Percentiles rank a stretch among this genome's conserved stretches.
Evolutionary conservation across 1,140 invertebrate genomes (phyloP).

Genomic region (Trichonephila inaurata): DNA sequence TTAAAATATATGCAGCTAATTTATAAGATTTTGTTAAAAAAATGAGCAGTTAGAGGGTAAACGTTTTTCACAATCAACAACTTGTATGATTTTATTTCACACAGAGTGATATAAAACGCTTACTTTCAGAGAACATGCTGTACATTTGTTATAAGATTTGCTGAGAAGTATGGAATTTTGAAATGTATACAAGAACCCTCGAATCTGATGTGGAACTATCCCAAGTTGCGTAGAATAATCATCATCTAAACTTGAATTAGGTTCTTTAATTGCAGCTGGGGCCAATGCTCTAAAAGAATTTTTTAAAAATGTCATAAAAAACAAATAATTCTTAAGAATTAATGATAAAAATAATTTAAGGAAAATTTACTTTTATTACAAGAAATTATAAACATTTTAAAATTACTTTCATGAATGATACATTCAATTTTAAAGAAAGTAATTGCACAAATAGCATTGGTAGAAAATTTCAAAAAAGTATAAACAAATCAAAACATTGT

Average conservation of each 20-base stretch:
- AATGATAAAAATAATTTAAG: not conserved
- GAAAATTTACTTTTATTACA: not conserved
- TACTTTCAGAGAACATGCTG: conserved; percentile 90
- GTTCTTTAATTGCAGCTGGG: conserved; percentile 4
- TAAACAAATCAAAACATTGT: no score
- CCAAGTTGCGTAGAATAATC: conserved; percentile 85
- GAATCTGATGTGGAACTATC: conserved; percentile 94
- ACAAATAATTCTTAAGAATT: not conserved
- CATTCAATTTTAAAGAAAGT: no score
- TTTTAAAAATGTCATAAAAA: not conserved
- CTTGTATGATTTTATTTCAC: no score
- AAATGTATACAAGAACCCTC: conserved; percentile 92
- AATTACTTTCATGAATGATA: no score
- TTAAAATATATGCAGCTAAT: no score
- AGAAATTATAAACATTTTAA: not conserved
- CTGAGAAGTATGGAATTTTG: conserved; percentile 91
- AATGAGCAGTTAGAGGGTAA: not conserved
- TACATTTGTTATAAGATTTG: conserved; percentile 92
- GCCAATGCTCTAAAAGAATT: not conserved
- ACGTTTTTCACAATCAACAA: no score
- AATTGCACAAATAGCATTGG: no score
- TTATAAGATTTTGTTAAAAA: no score
- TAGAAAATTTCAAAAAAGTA: no score
- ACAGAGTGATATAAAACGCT: conserved; percentile 70
- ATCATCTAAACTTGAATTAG: not conserved